Evolutionary conservation across 2,888 invertebrate genomes (phyloP).

Genomic region (Agonopterix heracliana): DNA sequence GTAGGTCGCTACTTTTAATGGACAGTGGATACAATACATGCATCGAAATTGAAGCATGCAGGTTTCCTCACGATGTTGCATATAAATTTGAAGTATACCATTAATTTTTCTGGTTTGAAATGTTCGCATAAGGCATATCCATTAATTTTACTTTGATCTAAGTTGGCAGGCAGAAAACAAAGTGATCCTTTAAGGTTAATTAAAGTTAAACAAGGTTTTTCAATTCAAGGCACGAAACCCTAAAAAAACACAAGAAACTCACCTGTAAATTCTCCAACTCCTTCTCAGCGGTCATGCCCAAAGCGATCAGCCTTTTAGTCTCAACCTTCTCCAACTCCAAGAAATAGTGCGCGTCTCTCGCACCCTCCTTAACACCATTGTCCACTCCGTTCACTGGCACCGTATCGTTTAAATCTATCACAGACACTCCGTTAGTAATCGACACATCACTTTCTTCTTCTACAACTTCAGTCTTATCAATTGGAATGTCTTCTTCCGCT

Average conservation of each 20-base stretch:
- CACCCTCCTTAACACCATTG: conserved; percentile 42
- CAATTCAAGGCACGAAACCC: too few relatives aligned
- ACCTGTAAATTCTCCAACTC: conserved; percentile 78
- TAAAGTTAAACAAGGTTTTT: too few relatives aligned
- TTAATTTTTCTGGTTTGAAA: too few relatives aligned
- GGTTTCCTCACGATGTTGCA: too few relatives aligned
- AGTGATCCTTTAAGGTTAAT: too few relatives aligned
- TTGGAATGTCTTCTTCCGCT: conserved; percentile 46
- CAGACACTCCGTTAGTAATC: conserved; percentile 51
- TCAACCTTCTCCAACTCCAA: conserved; percentile 84
- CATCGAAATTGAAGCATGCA: too few relatives aligned
- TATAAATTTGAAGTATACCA: too few relatives aligned
- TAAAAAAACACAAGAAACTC: conserved; percentile 8
- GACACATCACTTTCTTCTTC: conserved; percentile 11
- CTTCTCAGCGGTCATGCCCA: conserved; percentile 82
- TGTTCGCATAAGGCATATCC: too few relatives aligned
- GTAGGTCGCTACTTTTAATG: too few relatives aligned
- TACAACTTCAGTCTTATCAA: conserved; percentile 38
- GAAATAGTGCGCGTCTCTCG: conserved; percentile 87
- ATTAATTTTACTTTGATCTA: too few relatives aligned
- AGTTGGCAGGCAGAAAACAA: too few relatives aligned
- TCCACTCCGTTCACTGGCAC: conserved; percentile 21
- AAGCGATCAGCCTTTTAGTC: conserved; percentile 79
- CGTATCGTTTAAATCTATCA: conserved; percentile 54
- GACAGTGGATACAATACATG: too few relatives aligned